Evolutionary conservation across 2,113 vertebrate genomes (phyloP), one percentile per base, ranked within the genome.

Genomic region (Syrmaticus mikado): DNA sequence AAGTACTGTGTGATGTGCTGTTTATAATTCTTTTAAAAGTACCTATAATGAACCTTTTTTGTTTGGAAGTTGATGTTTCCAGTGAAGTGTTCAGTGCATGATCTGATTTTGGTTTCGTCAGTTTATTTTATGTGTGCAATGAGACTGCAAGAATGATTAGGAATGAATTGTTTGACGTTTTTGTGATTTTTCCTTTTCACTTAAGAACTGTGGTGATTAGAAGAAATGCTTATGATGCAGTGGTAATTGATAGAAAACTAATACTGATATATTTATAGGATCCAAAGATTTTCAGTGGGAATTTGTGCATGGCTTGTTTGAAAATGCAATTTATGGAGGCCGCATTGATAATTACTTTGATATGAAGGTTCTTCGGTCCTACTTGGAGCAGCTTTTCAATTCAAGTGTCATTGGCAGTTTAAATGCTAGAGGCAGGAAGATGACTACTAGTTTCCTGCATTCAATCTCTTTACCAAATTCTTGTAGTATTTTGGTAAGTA

Each of bases 321-420:
- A 99, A 97, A 99, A 98, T 81, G 99, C 99, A 74, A 98, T 99
- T 97, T 99, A 99, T 85, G 99, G 99, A 48, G 99, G 99, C 61
- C 99, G 98, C 46, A 97, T 99, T 40, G 99, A 99, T 96, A 99
- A 99, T 94, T 98, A 97, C 74, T 99, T 98, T 45, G 99, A 99
- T 97, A 98, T 99, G 84, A 97, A 98, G 73, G 98, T 99, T 95
- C 98, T 99, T 86, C 98, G 98, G 13, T 99, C 99, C 45, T 99
- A 99, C 95, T 97, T 99, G 87, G 98, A 99, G 87, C 99, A 99
- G 94, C 99, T 99, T 97, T 99, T 99, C 96, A 99, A 98, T 85
- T 94, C 98, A 55, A 98, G 72, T 41, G 53, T 98, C 76, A 96
- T 98, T 85, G 97, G 98, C 30, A 89, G 73, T 76, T 96, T 97